Evolutionary conservation across 2,888 invertebrate species (phyloP).

Genomic region (Synanthedon andrenaeformis): DNA sequence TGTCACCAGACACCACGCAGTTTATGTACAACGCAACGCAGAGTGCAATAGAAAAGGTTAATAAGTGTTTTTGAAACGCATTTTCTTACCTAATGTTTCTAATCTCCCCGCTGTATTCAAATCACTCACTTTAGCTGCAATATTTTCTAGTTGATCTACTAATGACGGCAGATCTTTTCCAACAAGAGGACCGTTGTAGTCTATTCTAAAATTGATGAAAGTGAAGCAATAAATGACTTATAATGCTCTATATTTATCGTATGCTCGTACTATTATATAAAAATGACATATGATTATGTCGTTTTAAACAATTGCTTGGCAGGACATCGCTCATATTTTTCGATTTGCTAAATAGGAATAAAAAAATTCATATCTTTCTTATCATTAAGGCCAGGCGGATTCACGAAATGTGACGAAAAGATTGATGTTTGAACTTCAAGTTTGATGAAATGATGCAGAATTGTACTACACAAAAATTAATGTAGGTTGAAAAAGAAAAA

Average conservation of each 20-base stretch:
- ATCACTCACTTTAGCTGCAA: slow-evolving; percentile 77
- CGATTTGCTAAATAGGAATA: too few species aligned
- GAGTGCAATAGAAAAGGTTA: not conserved
- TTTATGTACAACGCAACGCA: not conserved
- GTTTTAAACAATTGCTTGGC: too few species aligned
- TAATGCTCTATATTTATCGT: not conserved
- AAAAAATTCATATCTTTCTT: too few species aligned
- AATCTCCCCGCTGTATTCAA: slow-evolving; percentile 78
- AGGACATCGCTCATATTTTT: too few species aligned
- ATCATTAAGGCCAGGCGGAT: too few species aligned
- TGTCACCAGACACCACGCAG: too few species aligned
- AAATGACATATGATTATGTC: not conserved
- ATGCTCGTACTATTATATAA: not conserved
- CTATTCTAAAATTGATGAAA: slow-evolving; percentile 30
- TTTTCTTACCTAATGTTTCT: slow-evolving; percentile 72
- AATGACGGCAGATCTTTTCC: slow-evolving; percentile 74
- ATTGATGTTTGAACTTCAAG: too few species aligned
- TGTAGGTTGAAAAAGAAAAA: too few species aligned
- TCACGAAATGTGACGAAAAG: too few species aligned
- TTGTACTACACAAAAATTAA: too few species aligned
- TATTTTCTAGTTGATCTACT: slow-evolving; percentile 74
- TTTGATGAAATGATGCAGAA: too few species aligned
- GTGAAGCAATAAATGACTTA: not conserved
- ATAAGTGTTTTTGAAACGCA: not conserved
- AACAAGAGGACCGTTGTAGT: slow-evolving; percentile 73